These are phyloP conservation scores for Lindbergichthys nudifrons DNA, from an alignment of 2,797 vertebrate genomes.

Conservation along the genomic window DNA sequence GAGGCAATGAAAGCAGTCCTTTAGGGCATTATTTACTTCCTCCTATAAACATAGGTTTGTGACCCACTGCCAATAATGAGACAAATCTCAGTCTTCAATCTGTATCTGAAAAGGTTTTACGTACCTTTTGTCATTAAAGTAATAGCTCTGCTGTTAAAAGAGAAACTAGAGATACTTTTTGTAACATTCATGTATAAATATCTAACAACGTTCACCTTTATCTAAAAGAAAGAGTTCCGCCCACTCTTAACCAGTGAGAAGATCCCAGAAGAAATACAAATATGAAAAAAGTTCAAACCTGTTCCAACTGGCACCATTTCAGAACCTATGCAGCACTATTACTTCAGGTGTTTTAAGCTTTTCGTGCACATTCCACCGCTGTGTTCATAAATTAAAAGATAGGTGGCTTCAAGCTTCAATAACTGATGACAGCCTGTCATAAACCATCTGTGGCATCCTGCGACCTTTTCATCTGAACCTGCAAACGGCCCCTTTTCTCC, in stretches of 20 bases:
- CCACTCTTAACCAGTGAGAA: no score
- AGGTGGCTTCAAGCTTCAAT: conserved; percentile 13
- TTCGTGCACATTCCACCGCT: conserved; percentile 3
- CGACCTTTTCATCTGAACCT: conserved; percentile 13
- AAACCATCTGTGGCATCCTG: conserved; percentile 7
- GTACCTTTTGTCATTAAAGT: not conserved
- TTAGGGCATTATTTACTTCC: not conserved
- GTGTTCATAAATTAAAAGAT: conserved; percentile 9
- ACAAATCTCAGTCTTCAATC: not conserved
- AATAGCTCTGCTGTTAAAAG: not conserved
- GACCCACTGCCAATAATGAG: not conserved
- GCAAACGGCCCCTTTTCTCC: not conserved
- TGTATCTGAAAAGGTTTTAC: no score
- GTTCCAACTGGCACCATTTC: not conserved
- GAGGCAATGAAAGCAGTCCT: not conserved
- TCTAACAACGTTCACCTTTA: no score
- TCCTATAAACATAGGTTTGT: not conserved
- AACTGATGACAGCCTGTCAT: conserved; percentile 14
- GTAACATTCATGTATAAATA: not conserved
- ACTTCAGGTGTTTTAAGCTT: not conserved
- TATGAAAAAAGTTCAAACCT: not conserved
- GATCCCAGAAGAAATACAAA: not conserved
- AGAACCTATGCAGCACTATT: not conserved
- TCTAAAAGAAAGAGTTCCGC: no score
- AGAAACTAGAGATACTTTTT: not conserved